These are phyloP conservation scores for Neuroscelio doddi DNA, from an alignment of 2,888 invertebrate genomes.

Conservation along the genomic window DNA sequence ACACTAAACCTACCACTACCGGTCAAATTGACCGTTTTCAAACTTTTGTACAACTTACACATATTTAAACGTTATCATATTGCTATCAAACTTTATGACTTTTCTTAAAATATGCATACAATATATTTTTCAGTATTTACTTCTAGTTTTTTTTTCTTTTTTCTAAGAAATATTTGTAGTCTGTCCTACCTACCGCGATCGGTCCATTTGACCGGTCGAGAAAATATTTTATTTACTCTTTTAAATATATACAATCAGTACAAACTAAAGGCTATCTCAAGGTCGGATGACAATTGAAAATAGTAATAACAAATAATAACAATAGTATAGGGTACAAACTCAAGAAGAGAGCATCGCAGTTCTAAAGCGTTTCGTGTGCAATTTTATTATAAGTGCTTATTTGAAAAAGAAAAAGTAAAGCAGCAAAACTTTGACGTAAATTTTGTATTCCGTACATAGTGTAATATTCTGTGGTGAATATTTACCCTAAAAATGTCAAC, in stretches of 20 bases:
- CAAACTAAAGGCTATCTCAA: slow-evolving; percentile 7
- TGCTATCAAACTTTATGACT: slow-evolving; percentile 2
- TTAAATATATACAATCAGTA: slow-evolving; percentile 4
- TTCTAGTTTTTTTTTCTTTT: slow-evolving; percentile 7
- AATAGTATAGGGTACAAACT: slow-evolving; percentile 7
- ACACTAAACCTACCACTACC: too few species aligned
- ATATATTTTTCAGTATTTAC: slow-evolving; percentile 6
- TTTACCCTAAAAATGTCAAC: slow-evolving; percentile 8
- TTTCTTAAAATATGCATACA: slow-evolving; percentile 9
- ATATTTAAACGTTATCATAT: slow-evolving; percentile 7
- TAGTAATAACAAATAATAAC: neutral
- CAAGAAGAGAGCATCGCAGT: slow-evolving; percentile 8
- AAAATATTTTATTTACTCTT: slow-evolving; percentile 4
- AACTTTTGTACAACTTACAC: slow-evolving; percentile 6
- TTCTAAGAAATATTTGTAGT: slow-evolving; percentile 3
- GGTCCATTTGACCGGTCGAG: neutral
- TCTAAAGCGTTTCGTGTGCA: neutral
- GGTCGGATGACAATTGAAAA: slow-evolving; percentile 7
- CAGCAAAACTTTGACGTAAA: slow-evolving; percentile 7
- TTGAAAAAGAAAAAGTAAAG: neutral
- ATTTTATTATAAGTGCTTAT: too few species aligned
- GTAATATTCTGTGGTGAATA: slow-evolving; percentile 6
- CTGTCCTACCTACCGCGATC: slow-evolving; percentile 6
- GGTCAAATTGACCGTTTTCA: neutral
- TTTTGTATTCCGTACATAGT: slow-evolving; percentile 4